phyloP scores from a whole-genome alignment of 2,888 invertebrate species.

The Horisme vitalbata region DNA sequence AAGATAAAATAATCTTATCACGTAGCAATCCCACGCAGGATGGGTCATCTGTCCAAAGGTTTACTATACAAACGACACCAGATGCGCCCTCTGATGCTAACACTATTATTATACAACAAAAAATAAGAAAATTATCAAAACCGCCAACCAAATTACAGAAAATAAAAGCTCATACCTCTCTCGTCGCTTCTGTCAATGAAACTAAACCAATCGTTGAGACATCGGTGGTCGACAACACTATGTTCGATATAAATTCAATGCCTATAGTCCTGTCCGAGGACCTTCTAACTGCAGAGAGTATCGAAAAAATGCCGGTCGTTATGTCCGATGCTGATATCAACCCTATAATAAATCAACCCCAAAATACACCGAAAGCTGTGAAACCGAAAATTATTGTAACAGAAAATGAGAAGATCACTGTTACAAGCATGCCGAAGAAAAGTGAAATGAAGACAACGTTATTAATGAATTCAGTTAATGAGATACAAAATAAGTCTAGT shows the following conservation, averaged over 20 bases:
- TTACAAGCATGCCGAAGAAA: conserved; percentile 53
- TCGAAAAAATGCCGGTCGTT: conserved; percentile 87
- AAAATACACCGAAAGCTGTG: conserved; percentile 55
- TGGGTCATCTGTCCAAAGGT: conserved; percentile 68
- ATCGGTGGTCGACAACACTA: conserved; percentile 60
- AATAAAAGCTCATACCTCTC: conserved; percentile 58
- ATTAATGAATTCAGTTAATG: conserved; percentile 61
- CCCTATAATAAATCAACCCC: conserved; percentile 58
- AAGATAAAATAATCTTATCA: conserved; percentile 73
- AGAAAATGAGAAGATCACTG: conserved; percentile 59
- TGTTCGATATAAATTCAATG: conserved; percentile 90
- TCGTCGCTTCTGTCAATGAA: conserved; percentile 54
- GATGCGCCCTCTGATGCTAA: conserved; percentile 59
- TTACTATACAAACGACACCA: conserved; percentile 68
- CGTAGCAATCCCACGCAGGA: conserved; percentile 59
- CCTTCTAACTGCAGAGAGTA: conserved; percentile 85
- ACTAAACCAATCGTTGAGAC: conserved; percentile 44
- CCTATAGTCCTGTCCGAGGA: conserved; percentile 89
- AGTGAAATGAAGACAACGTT: conserved; percentile 69
- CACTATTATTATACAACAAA: conserved; percentile 69
- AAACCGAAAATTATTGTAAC: conserved; percentile 54
- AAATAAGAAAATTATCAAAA: conserved; percentile 64
- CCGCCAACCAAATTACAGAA: conserved; percentile 62
- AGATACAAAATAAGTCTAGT: conserved; percentile 55
- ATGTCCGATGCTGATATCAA: conserved; percentile 62